These are phyloP conservation scores for Actinostola sp. DNA, from an alignment of 92 coral and sea anemone species.

Conservation along the genomic window DNA sequence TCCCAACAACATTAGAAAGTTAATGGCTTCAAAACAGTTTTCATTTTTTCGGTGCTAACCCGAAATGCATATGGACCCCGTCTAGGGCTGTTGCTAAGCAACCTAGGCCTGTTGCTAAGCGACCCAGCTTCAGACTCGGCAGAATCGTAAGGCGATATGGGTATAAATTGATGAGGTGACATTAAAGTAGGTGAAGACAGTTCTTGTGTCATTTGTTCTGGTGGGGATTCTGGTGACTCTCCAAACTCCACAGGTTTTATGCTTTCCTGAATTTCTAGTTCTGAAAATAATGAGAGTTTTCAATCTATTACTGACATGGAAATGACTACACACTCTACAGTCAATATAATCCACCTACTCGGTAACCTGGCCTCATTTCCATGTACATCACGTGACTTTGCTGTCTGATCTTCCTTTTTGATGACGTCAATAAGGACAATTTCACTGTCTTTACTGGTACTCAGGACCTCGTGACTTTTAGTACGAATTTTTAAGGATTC, in stretches of 20 bases:
- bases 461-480: conserved; percentile 60
- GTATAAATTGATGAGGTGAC: conserved; percentile 4
- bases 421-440: conserved; percentile 73
- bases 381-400: conserved; percentile 5
- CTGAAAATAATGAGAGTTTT: too few species aligned
- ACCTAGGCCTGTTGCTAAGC: conserved; percentile 73
- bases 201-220: background rate
- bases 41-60: conserved; percentile 58
- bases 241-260: too few species aligned
- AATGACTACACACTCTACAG: too few species aligned
- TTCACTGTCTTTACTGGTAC: conserved; percentile 82
- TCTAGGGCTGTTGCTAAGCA: conserved; percentile 87
- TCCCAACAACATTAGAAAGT: too few species aligned
- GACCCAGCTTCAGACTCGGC: conserved; percentile 57
- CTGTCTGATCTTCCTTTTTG: conserved; percentile 16
- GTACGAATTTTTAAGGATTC: conserved; percentile 38
- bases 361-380: background rate
- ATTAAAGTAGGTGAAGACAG: background rate
- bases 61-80: conserved; percentile 77
- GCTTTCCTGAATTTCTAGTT: too few species aligned
- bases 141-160: conserved; percentile 42
- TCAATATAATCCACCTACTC: background rate
- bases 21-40: too few species aligned
- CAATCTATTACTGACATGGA: too few species aligned
- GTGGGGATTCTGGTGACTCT: conserved; percentile 7